phyloP scores from a whole-genome alignment of 1,140 invertebrate species.

The Drosophila rhopaloa region DNA sequence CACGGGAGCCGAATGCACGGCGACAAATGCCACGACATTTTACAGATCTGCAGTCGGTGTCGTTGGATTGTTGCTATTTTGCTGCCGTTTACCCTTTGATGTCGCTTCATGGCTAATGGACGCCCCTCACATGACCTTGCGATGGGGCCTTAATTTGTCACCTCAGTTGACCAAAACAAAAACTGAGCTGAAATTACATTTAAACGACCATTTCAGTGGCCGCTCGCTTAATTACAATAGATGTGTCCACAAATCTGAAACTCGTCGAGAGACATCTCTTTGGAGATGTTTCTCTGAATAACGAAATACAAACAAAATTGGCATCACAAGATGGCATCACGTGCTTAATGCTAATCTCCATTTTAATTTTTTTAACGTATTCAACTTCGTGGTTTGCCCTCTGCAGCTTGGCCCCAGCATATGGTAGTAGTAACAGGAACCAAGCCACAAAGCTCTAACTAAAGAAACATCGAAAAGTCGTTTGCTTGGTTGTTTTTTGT shows the following conservation, averaged over 20 bases:
- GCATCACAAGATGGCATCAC: conserved; percentile 61
- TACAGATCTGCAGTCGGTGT: conserved; percentile 55
- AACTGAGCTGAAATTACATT: conserved; percentile 70
- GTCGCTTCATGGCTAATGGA: conserved; percentile 74
- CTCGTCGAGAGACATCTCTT: conserved; percentile 2
- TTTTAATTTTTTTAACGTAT: conserved; percentile 28
- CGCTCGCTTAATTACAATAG: conserved; percentile 62
- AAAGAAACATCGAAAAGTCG: conserved; percentile 45
- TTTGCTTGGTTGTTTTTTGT: conserved; percentile 41
- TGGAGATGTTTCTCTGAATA: conserved; percentile 28
- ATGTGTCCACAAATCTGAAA: conserved; percentile 21
- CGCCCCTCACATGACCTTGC: conserved; percentile 79
- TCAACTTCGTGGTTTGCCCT: conserved; percentile 9
- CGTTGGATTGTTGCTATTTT: conserved; percentile 23
- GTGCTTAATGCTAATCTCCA: conserved; percentile 57
- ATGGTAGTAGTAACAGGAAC: conserved; percentile 33
- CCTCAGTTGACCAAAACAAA: conserved; percentile 67
- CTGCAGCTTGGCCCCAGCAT: conserved; percentile 1
- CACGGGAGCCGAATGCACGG: conserved; percentile 17
- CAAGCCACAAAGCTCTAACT: conserved; percentile 35
- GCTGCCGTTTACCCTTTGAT: conserved; percentile 6
- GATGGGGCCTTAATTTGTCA: conserved; percentile 73
- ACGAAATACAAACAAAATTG: conserved; percentile 25
- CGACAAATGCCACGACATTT: conserved; percentile 41
- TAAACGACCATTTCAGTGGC: conserved; percentile 70